Conservation (phyloP, 2,113 vertebrate genomes). For the Morone saxatilis region DNA sequence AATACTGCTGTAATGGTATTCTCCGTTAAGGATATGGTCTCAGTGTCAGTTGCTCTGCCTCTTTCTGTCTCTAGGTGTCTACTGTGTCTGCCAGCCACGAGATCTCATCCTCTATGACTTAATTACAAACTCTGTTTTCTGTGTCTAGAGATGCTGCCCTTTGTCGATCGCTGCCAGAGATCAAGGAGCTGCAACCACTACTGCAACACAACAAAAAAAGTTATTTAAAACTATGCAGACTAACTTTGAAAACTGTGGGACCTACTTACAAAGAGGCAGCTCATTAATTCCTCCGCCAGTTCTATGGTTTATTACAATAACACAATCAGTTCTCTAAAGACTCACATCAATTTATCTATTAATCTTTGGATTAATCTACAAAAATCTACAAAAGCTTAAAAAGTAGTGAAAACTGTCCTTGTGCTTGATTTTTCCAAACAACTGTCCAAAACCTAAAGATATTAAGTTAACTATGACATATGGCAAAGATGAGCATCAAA, state of each 20-base stretch:
- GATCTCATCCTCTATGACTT: constrained; percentile 40
- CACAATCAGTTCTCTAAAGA: not conserved
- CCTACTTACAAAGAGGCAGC: not conserved
- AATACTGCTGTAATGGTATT: constrained; percentile 43
- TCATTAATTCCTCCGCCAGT: not conserved
- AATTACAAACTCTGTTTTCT: constrained; percentile 46
- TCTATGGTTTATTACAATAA: not conserved
- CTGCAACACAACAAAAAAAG: not conserved
- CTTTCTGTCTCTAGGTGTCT: constrained; percentile 24
- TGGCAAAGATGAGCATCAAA: too few relatives aligned
- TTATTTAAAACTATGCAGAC: constrained; percentile 2
- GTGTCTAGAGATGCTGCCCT: not conserved
- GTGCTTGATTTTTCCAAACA: not conserved
- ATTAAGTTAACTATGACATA: too few relatives aligned
- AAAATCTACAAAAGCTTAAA: not conserved
- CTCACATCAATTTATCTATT: not conserved
- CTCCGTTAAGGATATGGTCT: constrained; percentile 30
- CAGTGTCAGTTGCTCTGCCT: constrained; percentile 24
- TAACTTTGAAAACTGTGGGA: not conserved
- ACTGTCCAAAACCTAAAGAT: not conserved
- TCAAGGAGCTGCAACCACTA: constrained; percentile 4
- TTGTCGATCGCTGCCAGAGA: constrained; percentile 26
- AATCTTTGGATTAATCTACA: not conserved
- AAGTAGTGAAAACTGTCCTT: not conserved
- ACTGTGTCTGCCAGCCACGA: constrained; percentile 21